These are phyloP conservation scores for Crossaster papposus DNA, from an alignment of 53 echinoderm and acorn worm species.

Conservation along the genomic window DNA sequence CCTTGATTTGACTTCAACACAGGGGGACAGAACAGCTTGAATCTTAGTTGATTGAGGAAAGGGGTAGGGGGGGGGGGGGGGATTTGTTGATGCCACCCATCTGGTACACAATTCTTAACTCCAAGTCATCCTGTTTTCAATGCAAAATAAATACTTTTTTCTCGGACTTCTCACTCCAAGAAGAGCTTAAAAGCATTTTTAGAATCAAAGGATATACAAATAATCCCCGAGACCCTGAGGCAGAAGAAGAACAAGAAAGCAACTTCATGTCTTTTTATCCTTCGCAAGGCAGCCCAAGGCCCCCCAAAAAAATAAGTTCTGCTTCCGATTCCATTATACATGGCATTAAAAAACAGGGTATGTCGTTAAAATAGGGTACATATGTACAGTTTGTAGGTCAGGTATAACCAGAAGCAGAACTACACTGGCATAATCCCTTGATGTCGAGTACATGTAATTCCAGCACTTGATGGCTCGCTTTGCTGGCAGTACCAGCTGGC, in stretches of 20 bases:
- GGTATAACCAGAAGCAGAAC: too few relatives aligned
- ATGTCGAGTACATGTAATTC: too few relatives aligned
- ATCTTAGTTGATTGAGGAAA: background rate
- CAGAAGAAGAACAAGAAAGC: background rate
- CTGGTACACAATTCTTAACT: background rate
- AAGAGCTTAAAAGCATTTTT: conserved; percentile 3
- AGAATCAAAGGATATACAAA: conserved; percentile 1
- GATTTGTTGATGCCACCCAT: background rate
- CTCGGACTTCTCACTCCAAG: background rate
- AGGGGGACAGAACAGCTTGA: background rate
- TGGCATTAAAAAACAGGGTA: too few relatives aligned
- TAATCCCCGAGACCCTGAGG: background rate
- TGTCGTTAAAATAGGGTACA: too few relatives aligned
- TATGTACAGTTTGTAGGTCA: too few relatives aligned
- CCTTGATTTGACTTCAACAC: background rate
- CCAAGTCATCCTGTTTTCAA: background rate
- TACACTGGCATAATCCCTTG: too few relatives aligned
- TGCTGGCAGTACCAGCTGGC: too few relatives aligned
- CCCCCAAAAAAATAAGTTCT: too few relatives aligned
- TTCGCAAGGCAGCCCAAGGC: background rate
- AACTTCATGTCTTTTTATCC: background rate
- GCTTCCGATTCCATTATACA: too few relatives aligned
- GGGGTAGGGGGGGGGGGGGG: too few relatives aligned
- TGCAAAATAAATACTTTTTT: background rate
- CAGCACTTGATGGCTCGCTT: background rate